phyloP scores from a whole-genome alignment of 1,140 invertebrate species.

The Drosophila repletoides region DNA sequence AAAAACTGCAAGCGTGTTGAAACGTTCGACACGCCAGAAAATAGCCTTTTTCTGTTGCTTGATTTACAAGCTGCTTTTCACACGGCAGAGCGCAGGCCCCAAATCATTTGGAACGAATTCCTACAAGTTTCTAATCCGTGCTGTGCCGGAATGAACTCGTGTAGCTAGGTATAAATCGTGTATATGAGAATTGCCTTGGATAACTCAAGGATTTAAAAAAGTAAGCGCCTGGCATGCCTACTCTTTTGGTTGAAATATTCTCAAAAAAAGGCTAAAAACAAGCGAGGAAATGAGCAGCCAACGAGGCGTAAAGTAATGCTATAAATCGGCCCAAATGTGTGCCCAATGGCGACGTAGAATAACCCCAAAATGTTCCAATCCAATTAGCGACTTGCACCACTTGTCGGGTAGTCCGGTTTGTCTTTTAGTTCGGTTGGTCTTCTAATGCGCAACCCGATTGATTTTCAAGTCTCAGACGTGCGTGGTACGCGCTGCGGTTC shows the following conservation, averaged over 20 bases:
- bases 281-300: constrained; percentile 37
- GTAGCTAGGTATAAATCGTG: constrained; percentile 27
- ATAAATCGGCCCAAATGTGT: constrained; percentile 41
- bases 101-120: constrained; percentile 69
- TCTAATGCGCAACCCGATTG: constrained; percentile 49
- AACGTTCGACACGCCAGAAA: too few relatives aligned
- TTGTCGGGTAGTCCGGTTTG: constrained; percentile 8
- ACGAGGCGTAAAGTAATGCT: constrained; percentile 54
- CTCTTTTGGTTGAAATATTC: constrained; percentile 63
- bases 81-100: constrained; percentile 9
- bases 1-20: background rate
- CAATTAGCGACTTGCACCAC: constrained; percentile 67
- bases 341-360: constrained; percentile 41
- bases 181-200: constrained; percentile 26
- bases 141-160: constrained; percentile 24
- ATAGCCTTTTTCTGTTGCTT: too few relatives aligned
- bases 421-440: constrained; percentile 22
- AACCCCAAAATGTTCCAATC: constrained; percentile 77
- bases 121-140: constrained; percentile 68
- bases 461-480: constrained; percentile 73
- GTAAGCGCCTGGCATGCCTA: constrained; percentile 23
- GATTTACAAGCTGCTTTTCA: constrained; percentile 49
- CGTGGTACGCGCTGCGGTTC: constrained; percentile 72
- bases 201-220: constrained; percentile 37
- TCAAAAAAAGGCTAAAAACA: constrained; percentile 52